Evolutionary conservation across 2,113 vertebrate genomes (phyloP).

Genomic region (Cebus imitator): DNA sequence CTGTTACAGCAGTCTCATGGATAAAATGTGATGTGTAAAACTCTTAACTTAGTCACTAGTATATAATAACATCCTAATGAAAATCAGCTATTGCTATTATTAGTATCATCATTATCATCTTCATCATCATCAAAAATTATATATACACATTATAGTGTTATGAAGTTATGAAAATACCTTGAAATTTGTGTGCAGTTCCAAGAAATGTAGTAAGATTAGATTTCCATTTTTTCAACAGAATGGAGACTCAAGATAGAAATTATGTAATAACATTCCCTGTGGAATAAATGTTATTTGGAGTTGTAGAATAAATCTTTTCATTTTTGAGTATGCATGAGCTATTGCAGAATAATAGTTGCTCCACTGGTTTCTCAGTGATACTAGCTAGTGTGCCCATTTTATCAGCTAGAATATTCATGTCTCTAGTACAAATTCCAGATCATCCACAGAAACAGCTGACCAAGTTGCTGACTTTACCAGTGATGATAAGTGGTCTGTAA

Average conservation of each 20-base stretch:
- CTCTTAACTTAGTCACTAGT: not conserved
- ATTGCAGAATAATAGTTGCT: not conserved
- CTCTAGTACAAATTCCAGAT: not conserved
- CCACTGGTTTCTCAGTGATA: too few relatives aligned
- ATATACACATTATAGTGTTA: not conserved
- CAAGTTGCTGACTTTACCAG: not conserved
- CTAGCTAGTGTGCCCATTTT: not conserved
- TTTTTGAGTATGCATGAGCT: not conserved
- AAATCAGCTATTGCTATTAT: not conserved
- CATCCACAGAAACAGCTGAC: not conserved
- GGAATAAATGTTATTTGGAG: not conserved
- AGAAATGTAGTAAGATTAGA: not conserved
- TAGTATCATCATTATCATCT: not conserved
- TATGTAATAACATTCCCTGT: not conserved
- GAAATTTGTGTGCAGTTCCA: not conserved
- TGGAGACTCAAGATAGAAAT: not conserved
- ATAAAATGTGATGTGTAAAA: not conserved
- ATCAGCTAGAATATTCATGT: not conserved
- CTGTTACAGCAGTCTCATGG: not conserved
- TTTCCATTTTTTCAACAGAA: not conserved
- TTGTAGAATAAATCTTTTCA: not conserved
- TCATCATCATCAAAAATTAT: not conserved
- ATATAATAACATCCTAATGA: not conserved
- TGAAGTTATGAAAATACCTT: not conserved
- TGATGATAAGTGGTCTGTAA: not conserved